Evolutionary conservation across 35 echinoderm and acorn worm species (phyloP).

Genomic region (Apostichopus parvimensis): DNA sequence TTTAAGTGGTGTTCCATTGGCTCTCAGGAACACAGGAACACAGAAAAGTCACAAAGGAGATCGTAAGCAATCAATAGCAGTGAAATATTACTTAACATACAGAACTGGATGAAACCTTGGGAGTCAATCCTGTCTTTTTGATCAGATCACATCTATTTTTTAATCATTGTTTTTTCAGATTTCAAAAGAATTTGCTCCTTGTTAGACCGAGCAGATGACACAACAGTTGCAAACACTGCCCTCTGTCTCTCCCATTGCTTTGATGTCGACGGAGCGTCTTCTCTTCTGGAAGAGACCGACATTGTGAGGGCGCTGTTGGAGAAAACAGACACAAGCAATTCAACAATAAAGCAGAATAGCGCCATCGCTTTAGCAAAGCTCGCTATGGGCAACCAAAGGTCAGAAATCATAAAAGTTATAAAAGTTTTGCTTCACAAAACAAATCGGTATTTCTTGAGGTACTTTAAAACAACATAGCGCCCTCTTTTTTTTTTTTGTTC

Average conservation of each 20-base stretch:
- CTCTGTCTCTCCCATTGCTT: constrained; percentile 76
- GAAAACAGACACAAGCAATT: constrained; percentile 80
- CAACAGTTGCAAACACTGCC: constrained; percentile 78
- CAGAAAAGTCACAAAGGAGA: too few relatives aligned
- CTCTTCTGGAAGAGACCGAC: constrained; percentile 57
- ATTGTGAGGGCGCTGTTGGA: constrained; percentile 69
- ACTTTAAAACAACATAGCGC: too few relatives aligned
- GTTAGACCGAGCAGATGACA: constrained; percentile 25
- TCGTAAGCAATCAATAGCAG: too few relatives aligned
- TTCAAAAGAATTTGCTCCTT: constrained; percentile 26
- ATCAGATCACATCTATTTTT: background rate
- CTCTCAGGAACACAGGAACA: too few relatives aligned
- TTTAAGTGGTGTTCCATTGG: too few relatives aligned
- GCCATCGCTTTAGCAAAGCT: constrained; percentile 90
- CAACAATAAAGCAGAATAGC: constrained; percentile 92
- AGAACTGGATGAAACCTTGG: too few relatives aligned
- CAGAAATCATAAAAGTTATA: background rate
- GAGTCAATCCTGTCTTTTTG: too few relatives aligned
- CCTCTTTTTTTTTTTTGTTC: too few relatives aligned
- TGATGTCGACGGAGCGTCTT: constrained; percentile 41
- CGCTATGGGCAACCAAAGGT: constrained; percentile 75
- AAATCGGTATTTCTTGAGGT: background rate
- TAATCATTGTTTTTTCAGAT: constrained; percentile 25
- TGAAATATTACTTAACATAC: too few relatives aligned
- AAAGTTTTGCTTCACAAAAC: background rate